These are phyloP conservation scores for Oncorhynchus masou DNA, from an alignment of 2,113 vertebrate species.

Conservation along the genomic window DNA sequence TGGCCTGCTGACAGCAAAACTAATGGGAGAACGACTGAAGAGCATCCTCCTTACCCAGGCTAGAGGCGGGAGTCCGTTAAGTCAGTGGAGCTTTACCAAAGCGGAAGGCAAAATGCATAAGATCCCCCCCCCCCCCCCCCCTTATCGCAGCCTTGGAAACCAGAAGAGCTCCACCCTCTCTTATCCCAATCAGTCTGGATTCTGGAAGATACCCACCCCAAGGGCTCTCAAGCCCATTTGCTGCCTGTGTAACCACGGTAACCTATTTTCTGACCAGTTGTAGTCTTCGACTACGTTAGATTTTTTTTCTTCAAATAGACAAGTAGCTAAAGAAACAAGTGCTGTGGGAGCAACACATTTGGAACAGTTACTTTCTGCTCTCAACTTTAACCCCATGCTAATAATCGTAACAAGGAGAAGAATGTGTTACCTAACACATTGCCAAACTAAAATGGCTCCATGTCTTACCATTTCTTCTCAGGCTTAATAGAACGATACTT, in stretches of 20 bases:
- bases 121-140: conserved; percentile 13
- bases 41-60: conserved; percentile 12
- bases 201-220: neutral
- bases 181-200: conserved; percentile 14
- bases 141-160: conserved; percentile 32
- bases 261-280: neutral
- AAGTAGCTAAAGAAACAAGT: neutral
- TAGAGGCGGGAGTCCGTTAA: conserved; percentile 23
- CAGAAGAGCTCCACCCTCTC: conserved; percentile 18
- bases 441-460: conserved; percentile 45
- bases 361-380: neutral
- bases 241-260: neutral
- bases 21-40: neutral
- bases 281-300: too few relatives aligned
- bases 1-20: conserved; percentile 11
- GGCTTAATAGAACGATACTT: conserved; percentile 59
- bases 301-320: neutral
- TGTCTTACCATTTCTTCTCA: conserved; percentile 71
- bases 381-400: conserved; percentile 6
- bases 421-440: conserved; percentile 41
- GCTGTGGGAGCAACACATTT: neutral
- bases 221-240: neutral
- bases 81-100: conserved; percentile 28
- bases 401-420: neutral
- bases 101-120: conserved; percentile 25